A percentile compares a stretch with the other conserved stretches of the same genome.
These are phyloP conservation scores for Drosophila punjabiensis DNA, from an alignment of 1,140 invertebrate species.

Conservation along the genomic window DNA sequence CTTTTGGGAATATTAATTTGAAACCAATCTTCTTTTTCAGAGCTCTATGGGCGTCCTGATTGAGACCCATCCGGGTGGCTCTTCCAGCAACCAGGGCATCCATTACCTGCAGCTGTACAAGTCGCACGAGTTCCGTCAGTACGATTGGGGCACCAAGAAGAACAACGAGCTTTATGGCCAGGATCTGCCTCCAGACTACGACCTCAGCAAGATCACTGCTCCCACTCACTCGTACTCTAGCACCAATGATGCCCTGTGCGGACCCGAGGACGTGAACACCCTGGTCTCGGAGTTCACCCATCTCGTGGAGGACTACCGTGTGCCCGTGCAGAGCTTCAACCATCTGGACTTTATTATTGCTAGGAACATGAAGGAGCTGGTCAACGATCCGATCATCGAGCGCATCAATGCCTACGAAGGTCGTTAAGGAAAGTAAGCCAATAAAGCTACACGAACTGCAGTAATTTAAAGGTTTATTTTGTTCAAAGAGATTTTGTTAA, in stretches of 20 bases:
- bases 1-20: not conserved
- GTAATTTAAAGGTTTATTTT: not conserved
- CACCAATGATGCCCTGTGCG: conserved; percentile 87
- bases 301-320: conserved; percentile 75
- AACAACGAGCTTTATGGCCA: conserved; percentile 86
- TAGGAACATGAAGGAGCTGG: conserved; percentile 86
- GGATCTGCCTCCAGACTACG: conserved; percentile 86
- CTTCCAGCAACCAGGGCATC: conserved; percentile 86
- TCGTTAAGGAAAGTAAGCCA: conserved; percentile 2
- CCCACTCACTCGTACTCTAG: conserved; percentile 88
- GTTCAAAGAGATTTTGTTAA: not conserved
- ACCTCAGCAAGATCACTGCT: conserved; percentile 87
- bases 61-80: conserved; percentile 86
- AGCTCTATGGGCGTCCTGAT: conserved; percentile 84
- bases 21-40: conserved; percentile 61
- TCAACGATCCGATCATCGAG: conserved; percentile 86
- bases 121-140: conserved; percentile 78
- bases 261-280: conserved; percentile 87
- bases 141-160: conserved; percentile 85
- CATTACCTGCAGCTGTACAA: conserved; percentile 85
- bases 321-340: conserved; percentile 88
- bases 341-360: conserved; percentile 91
- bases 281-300: conserved; percentile 48
- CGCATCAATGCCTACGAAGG: conserved; percentile 61
- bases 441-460: conserved; percentile 20